These are phyloP conservation scores for Lasioglossum morio DNA, from an alignment of 2,888 invertebrate species.

Conservation along the genomic window DNA sequence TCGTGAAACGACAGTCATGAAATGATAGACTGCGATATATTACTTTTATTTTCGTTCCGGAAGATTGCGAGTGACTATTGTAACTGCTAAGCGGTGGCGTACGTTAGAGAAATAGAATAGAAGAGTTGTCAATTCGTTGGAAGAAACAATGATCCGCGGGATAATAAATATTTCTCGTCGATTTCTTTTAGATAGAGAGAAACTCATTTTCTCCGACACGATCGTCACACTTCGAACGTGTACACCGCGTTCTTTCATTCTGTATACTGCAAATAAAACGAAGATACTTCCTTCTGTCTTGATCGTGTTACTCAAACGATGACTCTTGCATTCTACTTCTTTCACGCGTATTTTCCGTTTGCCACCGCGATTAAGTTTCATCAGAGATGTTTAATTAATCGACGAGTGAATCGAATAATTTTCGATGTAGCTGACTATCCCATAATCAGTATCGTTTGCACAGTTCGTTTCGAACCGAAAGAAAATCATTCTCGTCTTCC, in stretches of 20 bases:
- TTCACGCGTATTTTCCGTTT: background rate
- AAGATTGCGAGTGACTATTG: background rate
- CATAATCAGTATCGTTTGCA: background rate
- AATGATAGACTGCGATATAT: background rate
- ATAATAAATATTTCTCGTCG: constrained; percentile 1
- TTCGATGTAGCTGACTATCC: background rate
- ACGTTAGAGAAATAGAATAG: constrained; percentile 8
- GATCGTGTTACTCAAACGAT: background rate
- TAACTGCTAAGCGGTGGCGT: background rate
- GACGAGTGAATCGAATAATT: background rate
- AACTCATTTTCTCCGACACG: background rate
- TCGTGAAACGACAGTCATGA: background rate
- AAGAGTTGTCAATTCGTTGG: constrained; percentile 15
- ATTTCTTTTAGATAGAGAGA: background rate
- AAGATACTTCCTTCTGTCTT: background rate
- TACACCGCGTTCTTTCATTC: background rate
- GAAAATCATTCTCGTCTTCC: background rate
- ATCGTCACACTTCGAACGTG: background rate
- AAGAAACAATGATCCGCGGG: background rate
- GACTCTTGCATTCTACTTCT: constrained; percentile 15
- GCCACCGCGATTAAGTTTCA: background rate
- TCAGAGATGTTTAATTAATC: background rate
- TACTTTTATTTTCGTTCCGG: background rate
- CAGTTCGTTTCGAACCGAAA: background rate
- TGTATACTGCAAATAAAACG: constrained; percentile 3